Percentiles rank a stretch among this genome's conserved stretches.
Evolutionary conservation across 30 jellyfish, hydroid and myxozoan species (phyloP).

Genomic region (Turritopsis rubra): DNA sequence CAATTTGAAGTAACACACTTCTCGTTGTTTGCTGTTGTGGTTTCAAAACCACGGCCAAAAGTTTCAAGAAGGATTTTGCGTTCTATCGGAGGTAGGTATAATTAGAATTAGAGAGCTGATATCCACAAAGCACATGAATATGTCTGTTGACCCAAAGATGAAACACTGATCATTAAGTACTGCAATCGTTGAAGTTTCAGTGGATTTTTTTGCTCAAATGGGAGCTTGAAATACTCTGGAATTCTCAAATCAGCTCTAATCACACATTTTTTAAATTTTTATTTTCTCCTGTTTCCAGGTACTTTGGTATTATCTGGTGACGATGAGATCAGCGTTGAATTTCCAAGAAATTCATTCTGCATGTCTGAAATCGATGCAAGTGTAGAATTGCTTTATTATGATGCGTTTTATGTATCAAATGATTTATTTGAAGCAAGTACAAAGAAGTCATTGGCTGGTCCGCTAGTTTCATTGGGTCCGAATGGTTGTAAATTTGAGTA

Average conservation of each 20-base stretch:
- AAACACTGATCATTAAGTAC: no score
- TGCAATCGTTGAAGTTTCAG: no score
- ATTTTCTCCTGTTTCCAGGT: not conserved
- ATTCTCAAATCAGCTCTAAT: no score
- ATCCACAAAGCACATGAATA: no score
- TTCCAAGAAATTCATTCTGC: conserved; percentile 31
- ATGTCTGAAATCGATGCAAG: conserved; percentile 29
- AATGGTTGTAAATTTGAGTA: conserved; percentile 43
- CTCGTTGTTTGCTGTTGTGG: conserved; percentile 65
- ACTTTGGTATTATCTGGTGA: conserved; percentile 8
- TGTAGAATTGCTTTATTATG: conserved; percentile 51
- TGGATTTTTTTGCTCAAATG: no score
- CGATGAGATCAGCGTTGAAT: conserved; percentile 37
- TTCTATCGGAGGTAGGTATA: conserved; percentile 35
- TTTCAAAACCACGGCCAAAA: conserved; percentile 36
- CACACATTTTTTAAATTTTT: not conserved
- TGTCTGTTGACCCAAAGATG: no score
- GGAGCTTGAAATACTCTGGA: no score
- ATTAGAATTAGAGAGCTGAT: not conserved
- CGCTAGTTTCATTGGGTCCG: conserved; percentile 69
- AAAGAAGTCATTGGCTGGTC: conserved; percentile 49
- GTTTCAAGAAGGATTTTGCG: conserved; percentile 21
- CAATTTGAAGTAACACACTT: conserved; percentile 41
- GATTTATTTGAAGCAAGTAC: not conserved
- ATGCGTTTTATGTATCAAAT: conserved; percentile 37